Evolutionary conservation across 2,888 invertebrate species (phyloP), one percentile per base, ranked within the genome.

Genomic region (Oscheius sp.): DNA sequence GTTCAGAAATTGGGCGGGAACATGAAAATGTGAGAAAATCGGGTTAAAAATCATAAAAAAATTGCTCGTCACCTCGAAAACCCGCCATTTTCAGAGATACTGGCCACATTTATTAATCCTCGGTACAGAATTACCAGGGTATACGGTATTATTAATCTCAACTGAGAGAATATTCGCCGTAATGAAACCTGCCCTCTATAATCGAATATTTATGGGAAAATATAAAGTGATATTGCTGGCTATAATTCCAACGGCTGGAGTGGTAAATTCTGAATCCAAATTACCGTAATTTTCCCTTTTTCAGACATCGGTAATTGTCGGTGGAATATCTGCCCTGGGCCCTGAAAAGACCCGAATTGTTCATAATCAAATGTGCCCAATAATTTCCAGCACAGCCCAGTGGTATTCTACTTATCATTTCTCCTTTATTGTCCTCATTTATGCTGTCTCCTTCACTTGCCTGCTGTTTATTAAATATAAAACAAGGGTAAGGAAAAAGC

Each of bases 321-420:
- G 78, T 6, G 83, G 75, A 12, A 21, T 76, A 12, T 80, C 80
- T 0, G 82, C 81, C 29, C 29, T 73, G 0, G 79, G 79, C 1
- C n/a, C 13, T 2, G 79, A 72, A 43, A 74, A 77, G 1, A 72
- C 61, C 52, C 49, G 74, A 52, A 64, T 78, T 21, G 73, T 77
- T 5, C 71, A 73, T 9, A 78, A 77, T 12, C 76, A 77, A 27
- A 83, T 83, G 64, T 84, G 84, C 52, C 82, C 84, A n/a, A 84
- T 84, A 70, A 84, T 83, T 18, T 78, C 79, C 3, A 82, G 82
- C 16, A 84, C 84, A n/a, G 75, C 76, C 21, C 69, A 66, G 55
- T 78, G 78, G 79, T 85, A 80, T 70, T 77, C 82, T 21, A 85
- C 84, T n/a, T 82, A 79, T 53, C 84, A 85, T 71, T 85, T 85